These are phyloP conservation scores for Boleophthalmus pectinirostris DNA, from an alignment of 2,113 vertebrate species.

Conservation along the genomic window DNA sequence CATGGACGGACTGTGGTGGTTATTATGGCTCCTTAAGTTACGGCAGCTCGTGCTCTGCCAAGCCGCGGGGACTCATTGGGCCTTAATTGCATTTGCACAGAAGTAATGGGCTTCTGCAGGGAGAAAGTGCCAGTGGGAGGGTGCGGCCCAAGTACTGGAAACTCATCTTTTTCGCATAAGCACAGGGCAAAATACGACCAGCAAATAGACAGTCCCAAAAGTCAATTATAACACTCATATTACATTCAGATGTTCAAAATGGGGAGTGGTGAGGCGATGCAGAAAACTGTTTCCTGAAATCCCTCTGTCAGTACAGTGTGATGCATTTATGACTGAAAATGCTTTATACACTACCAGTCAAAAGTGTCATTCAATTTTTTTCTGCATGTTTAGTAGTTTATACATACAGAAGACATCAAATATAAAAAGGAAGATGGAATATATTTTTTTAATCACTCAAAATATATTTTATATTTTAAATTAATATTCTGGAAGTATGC, in stretches of 20 bases:
- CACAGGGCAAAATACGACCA: constrained; percentile 10
- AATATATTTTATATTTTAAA: too few species aligned
- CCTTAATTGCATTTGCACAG: constrained; percentile 76
- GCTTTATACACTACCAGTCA: not conserved
- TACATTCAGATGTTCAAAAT: constrained; percentile 11
- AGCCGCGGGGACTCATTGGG: constrained; percentile 67
- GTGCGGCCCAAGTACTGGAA: constrained; percentile 21
- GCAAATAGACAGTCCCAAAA: constrained; percentile 9
- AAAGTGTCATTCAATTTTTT: too few species aligned
- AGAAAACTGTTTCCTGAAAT: not conserved
- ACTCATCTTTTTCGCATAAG: constrained; percentile 32
- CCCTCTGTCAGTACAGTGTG: not conserved
- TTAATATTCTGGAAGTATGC: too few species aligned
- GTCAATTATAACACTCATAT: constrained; percentile 3
- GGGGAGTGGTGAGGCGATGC: not conserved
- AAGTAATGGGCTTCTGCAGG: constrained; percentile 64
- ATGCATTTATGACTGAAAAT: not conserved
- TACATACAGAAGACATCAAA: too few species aligned
- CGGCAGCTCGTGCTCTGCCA: constrained; percentile 40
- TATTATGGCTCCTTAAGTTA: constrained; percentile 66
- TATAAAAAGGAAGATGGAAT: too few species aligned
- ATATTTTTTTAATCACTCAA: too few species aligned
- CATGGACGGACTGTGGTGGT: constrained; percentile 42
- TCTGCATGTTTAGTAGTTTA: too few species aligned
- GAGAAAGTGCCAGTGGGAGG: constrained; percentile 39